These are phyloP conservation scores for Pseudoatta argentina DNA, from an alignment of 1,140 invertebrate genomes.

Conservation along the genomic window DNA sequence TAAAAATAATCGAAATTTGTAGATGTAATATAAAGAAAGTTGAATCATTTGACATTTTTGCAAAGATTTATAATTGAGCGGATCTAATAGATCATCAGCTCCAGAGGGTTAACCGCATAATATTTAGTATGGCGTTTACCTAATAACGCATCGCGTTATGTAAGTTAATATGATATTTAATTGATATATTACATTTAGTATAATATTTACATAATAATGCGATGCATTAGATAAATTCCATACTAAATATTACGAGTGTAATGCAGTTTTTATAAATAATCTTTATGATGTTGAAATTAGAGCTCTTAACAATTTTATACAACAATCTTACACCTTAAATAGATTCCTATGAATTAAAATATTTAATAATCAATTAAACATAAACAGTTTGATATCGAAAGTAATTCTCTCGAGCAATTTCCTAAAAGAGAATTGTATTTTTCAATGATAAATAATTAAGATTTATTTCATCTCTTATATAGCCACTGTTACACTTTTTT, in stretches of 20 bases:
- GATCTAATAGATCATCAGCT: too few species aligned
- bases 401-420: neutral
- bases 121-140: neutral
- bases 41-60: too few species aligned
- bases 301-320: neutral
- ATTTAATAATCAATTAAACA: neutral
- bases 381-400: neutral
- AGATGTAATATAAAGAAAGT: too few species aligned
- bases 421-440: neutral
- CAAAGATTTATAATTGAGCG: too few species aligned
- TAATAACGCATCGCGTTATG: neutral
- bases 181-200: neutral
- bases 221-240: neutral
- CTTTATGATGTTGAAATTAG: neutral
- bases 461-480: slow-evolving; percentile 75
- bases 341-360: neutral
- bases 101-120: neutral
- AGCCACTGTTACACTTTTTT: slow-evolving; percentile 47
- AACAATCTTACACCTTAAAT: neutral
- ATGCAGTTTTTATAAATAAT: neutral
- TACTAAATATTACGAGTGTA: neutral
- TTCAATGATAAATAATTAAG: slow-evolving; percentile 80
- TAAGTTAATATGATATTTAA: neutral
- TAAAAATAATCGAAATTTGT: too few species aligned
- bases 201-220: neutral